These are phyloP conservation scores for Cabera pusaria DNA, from an alignment of 2,888 invertebrate genomes.

Conservation along the genomic window DNA sequence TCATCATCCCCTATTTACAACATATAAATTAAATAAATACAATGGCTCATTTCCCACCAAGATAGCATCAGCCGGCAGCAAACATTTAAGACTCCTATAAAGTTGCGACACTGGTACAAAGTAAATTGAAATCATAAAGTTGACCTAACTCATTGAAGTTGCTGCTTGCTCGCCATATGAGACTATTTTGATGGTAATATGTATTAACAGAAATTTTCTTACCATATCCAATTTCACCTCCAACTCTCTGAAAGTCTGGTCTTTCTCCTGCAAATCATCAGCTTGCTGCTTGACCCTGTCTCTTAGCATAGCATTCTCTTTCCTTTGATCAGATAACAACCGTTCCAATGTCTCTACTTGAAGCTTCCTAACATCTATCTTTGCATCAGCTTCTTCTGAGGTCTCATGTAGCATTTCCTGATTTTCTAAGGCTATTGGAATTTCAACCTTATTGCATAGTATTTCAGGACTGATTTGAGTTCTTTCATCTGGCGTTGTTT, in stretches of 20 bases:
- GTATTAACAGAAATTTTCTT: constrained; percentile 26
- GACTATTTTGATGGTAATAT: too few relatives aligned
- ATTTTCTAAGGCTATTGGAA: constrained; percentile 7
- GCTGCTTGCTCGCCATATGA: too few relatives aligned
- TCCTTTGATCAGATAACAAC: constrained; percentile 62
- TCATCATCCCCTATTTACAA: too few relatives aligned
- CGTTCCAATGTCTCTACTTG: constrained; percentile 68
- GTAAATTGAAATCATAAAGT: too few relatives aligned
- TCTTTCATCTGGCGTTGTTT: constrained; percentile 2
- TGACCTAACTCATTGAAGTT: too few relatives aligned
- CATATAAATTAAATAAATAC: too few relatives aligned
- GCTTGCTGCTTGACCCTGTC: constrained; percentile 64
- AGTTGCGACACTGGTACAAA: too few relatives aligned
- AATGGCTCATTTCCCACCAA: too few relatives aligned
- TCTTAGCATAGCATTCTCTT: constrained; percentile 56
- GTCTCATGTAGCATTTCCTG: constrained; percentile 1
- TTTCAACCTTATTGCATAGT: too few relatives aligned
- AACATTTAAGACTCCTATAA: too few relatives aligned
- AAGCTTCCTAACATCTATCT: constrained; percentile 48
- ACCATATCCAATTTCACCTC: constrained; percentile 79
- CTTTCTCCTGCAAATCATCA: constrained; percentile 65
- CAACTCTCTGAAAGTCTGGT: constrained; percentile 67
- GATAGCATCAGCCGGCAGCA: too few relatives aligned
- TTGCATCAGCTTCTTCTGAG: constrained; percentile 18
- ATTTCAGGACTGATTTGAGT: too few relatives aligned